Evolutionary conservation across 2,888 invertebrate species (phyloP), one percentile per base, ranked within the genome.

Genomic region (Aelia acuminata): DNA sequence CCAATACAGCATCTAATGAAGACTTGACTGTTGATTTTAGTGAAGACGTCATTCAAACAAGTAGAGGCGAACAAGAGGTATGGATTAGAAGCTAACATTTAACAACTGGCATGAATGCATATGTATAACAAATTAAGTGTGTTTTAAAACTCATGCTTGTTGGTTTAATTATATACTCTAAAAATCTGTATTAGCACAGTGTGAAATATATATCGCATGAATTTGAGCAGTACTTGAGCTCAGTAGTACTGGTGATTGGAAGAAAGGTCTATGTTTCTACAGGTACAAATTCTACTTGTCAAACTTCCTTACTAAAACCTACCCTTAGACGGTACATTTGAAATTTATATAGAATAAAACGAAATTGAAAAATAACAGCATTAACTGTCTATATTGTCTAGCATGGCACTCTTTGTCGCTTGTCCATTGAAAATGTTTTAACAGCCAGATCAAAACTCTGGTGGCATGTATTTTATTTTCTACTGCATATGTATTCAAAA

Each of bases 401-500:
- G 90, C 90, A 90, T 90, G 90, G 90, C 90, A 90, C 90, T 90
- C 90, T 90, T 88, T 90, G 90, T 90, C 88, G 90, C 89, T 89
- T 89, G 88, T 88, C 84, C 84, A 80, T 87, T 88, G 53, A 63
- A 87, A 84, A 88, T 70, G 70, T 31, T 84, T 89, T 90, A 88
- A 89, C 89, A 88, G 88, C 90, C 90, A 89, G 89, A 88, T 89
- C 89, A 85, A 88, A 89, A 90, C 89, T 90, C 89, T 90, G 90
- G 90, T 90, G 89, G 90, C 90, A 85, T 88, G 88, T 88, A 87
- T 22, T 57, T 47, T 63, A 39, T 88, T 84, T 48, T 88, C 84
- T 70, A 87, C 87, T 87, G 57, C 70, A 75, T 87, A 48, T 7
- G 84, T 20, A 49, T 75, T 84, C 35, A 50, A 26, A 85, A 53